Base-by-base conservation (phyloP, 2,113 vertebrate genomes). In the Willisornis vidua region DNA sequence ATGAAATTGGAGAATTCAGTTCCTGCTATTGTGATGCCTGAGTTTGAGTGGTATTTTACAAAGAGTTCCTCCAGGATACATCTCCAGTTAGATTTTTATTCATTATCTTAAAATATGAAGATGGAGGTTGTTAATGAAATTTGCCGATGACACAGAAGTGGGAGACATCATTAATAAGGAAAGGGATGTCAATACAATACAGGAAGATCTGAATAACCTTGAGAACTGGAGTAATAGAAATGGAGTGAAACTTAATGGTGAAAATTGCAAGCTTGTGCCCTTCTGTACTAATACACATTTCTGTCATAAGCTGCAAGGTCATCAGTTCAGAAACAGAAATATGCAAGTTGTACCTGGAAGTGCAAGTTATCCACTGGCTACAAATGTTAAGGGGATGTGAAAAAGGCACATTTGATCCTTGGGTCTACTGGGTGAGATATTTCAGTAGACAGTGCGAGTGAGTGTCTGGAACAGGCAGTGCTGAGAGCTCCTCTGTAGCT, bases 201-300 rank as follows among this genome's bases (percentile, higher is more conserved):
- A 51, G 83, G 82, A 92, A 90, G 55, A 92, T 39, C 63, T 77
- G 51, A 88, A 62, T 90, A 95, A 96, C 79, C 75, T 80, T 93
- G 90, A 86, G 79, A 94, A 66, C 37, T 22, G 48, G 25, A 73
- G 72, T 59, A 92, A 80, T 39, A 94, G 81, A 92, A 96, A 66
- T 1, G 1, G 88, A 92, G 59, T 71, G 79, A 93, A 93, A 96
- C n/a, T 77, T 94, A 88, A 90, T 92, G 86, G 59, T 59, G 88
- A 39, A 86, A 88, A 94, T 51, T 88, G 59, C 72, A 86, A 88
- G 59, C 43, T n/a, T 76, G 37, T 92, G 90, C 59, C 88, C 65
- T 80, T 93, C n/a, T 77, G 37, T 84, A 77, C 83, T 55, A 90
- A 90, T 59, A 92, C 72, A 86, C 74, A 93, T 93, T 96, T 96